Base-by-base conservation (phyloP, 2,113 vertebrate genomes). In the Lethenteron reissneri region DNA sequence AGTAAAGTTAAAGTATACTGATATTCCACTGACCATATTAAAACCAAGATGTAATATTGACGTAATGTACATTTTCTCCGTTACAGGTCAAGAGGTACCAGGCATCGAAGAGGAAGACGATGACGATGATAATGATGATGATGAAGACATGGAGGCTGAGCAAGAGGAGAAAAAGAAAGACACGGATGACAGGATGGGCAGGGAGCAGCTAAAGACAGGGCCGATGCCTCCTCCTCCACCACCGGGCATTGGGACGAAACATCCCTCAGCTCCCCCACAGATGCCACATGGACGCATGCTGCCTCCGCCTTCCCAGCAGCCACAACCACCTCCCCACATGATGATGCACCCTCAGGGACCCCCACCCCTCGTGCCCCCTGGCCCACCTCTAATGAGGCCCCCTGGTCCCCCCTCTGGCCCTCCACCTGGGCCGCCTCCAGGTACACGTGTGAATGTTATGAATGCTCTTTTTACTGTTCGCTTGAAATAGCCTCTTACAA, bases 341-440 rank as follows among this genome's bases (percentile, higher is more conserved):
- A 78, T 57, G 80, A 80, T 56, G 58, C 78, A 12, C 83, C 83
- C 57, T 78, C 71, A 0, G 78, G 74, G 3, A 74, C 76, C 83
- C 71, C 79, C 83, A 2, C 70, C 82, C 57, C 80, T 81, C n/a
- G 79, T 81, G 60, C 92, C 89, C 77, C 78, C 96, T 75, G 90
- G 92, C 75, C 86, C 85, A 4, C 90, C 90, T 69, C 88, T 90
- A 12, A 90, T 97, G 84, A 10, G 91, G 91, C 57, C 94, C 90
- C 0, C 81, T 99, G 70, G 94, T 90, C 13, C 94, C 88, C 2
- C 94, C 92, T 10, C 94, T 90, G 2, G 92, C 83, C 70, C 64
- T 10, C 64, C 64, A 68, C 64, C 88, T n/a, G 92, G 90, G 1
- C 92, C 92, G 57, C 92, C 92, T 62, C 92, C 92, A 76, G 92